Evolutionary conservation across 2,113 vertebrate genomes (phyloP).

Genomic region (Symphodus melops): DNA sequence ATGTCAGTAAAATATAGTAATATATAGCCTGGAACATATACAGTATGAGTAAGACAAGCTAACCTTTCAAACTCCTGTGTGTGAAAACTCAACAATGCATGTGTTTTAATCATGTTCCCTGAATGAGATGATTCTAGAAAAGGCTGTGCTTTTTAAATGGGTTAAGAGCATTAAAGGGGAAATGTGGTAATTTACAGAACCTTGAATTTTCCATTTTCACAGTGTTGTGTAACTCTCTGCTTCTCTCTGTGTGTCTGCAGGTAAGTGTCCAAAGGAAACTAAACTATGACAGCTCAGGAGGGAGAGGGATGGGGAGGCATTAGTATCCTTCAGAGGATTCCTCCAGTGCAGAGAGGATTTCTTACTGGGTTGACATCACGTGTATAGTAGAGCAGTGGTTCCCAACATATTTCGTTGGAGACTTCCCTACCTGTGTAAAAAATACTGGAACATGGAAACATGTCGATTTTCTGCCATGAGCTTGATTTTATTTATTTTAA

Average conservation of each 20-base stretch:
- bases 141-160: neutral
- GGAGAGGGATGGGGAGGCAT: conserved; percentile 78
- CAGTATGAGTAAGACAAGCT: neutral
- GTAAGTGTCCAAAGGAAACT: conserved; percentile 65
- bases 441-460: too few relatives aligned
- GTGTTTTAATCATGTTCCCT: neutral
- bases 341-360: neutral
- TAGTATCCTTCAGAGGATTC: conserved; percentile 76
- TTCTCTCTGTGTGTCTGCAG: conserved; percentile 52
- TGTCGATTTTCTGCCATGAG: too few relatives aligned
- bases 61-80: neutral
- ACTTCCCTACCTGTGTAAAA: too few relatives aligned
- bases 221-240: conserved; percentile 7
- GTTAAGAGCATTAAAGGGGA: neutral
- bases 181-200: conserved; percentile 3
- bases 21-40: too few relatives aligned
- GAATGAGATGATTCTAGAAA: neutral
- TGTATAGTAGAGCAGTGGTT: too few relatives aligned
- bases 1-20: too few relatives aligned
- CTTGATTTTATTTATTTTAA: too few relatives aligned
- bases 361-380: neutral
- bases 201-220: neutral
- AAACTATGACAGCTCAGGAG: conserved; percentile 74
- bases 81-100: neutral
- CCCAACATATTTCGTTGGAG: too few relatives aligned